Percentiles rank a stretch among this genome's conserved stretches.
Conservation (phyloP, 2,888 invertebrate species). For the Prosopocoilus inquinatus region DNA sequence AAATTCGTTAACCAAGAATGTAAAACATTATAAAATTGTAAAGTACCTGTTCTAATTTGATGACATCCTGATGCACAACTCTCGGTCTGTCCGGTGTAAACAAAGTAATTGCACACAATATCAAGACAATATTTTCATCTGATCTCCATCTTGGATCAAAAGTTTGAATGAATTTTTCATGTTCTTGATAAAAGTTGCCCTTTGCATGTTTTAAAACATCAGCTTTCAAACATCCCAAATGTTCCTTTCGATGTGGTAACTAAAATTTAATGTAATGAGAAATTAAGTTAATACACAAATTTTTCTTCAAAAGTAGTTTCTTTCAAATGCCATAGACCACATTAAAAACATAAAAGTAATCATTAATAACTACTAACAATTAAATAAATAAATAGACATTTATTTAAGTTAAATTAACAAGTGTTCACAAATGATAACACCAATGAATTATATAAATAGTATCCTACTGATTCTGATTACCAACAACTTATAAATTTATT, state of each 20-base stretch:
- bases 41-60: constrained; percentile 77
- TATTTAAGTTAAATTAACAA: too few species aligned
- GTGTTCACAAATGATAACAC: too few species aligned
- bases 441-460: too few species aligned
- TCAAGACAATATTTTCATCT: constrained; percentile 87
- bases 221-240: constrained; percentile 76
- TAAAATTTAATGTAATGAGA: constrained; percentile 40
- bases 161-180: constrained; percentile 79
- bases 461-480: too few species aligned
- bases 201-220: constrained; percentile 90
- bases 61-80: constrained; percentile 80
- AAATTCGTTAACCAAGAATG: background rate
- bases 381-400: too few species aligned
- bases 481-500: too few species aligned
- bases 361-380: too few species aligned
- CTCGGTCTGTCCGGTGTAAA: constrained; percentile 82
- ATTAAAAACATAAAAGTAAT: too few species aligned
- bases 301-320: too few species aligned
- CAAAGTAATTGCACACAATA: constrained; percentile 86
- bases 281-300: too few species aligned
- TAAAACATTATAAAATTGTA: background rate
- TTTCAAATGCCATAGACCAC: too few species aligned
- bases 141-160: constrained; percentile 82
- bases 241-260: constrained; percentile 77
- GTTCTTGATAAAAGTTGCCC: constrained; percentile 84